Conservation (phyloP, 2,888 invertebrate species). For the Craniophora ligustri region DNA sequence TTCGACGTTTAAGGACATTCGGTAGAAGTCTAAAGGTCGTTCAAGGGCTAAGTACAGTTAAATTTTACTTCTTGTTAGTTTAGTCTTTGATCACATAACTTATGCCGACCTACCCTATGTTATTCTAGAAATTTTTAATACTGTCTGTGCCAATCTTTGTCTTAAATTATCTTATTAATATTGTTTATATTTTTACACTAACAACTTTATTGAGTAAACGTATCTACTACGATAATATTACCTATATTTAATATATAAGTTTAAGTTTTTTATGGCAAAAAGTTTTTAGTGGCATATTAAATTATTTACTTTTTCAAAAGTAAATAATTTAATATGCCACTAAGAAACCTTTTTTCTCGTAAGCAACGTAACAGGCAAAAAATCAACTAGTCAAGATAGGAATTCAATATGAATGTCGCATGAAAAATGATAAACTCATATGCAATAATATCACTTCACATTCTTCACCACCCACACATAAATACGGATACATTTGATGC, state of each 20-base stretch:
- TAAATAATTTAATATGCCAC: not conserved
- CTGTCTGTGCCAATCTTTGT: too few species aligned
- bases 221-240: too few species aligned
- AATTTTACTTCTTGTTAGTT: not conserved
- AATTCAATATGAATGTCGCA: slow-evolving; percentile 12
- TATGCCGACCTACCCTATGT: not conserved
- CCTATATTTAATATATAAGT: too few species aligned
- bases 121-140: too few species aligned
- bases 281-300: too few species aligned
- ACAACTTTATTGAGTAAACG: too few species aligned
- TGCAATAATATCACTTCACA: slow-evolving; percentile 36
- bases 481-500: slow-evolving; percentile 14
- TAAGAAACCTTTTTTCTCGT: not conserved
- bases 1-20: slow-evolving; percentile 25
- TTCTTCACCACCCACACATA: slow-evolving; percentile 44
- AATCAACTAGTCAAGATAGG: not conserved
- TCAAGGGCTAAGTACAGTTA: slow-evolving; percentile 6
- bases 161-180: too few species aligned
- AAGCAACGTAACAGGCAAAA: not conserved
- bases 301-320: too few species aligned
- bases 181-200: too few species aligned
- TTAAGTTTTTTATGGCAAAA: too few species aligned
- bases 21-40: slow-evolving; percentile 26
- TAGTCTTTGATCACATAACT: not conserved
- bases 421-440: slow-evolving; percentile 26